These are phyloP conservation scores for Sinocyclocheilus maitianheensis DNA, from an alignment of 2,113 vertebrate genomes.

Conservation along the genomic window DNA sequence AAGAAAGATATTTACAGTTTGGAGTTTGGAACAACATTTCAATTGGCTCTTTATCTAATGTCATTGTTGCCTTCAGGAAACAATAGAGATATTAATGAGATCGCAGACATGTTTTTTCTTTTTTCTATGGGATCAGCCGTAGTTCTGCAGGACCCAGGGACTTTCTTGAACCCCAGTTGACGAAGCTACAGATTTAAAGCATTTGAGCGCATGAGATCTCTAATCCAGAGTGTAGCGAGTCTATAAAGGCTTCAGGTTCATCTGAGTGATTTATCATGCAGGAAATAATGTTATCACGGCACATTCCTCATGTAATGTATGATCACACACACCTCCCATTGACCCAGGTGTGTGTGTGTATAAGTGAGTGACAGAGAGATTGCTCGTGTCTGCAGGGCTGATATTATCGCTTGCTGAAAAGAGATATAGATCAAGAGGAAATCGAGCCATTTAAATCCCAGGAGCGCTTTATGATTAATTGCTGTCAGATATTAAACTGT, in stretches of 20 bases:
- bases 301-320: slow-evolving; percentile 35
- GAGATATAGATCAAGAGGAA: slow-evolving; percentile 40
- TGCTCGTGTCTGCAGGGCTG: slow-evolving; percentile 34
- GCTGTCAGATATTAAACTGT: slow-evolving; percentile 24
- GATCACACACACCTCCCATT: slow-evolving; percentile 32
- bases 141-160: not conserved
- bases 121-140: too few relatives aligned
- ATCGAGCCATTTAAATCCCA: slow-evolving; percentile 39
- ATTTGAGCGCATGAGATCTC: slow-evolving; percentile 6
- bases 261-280: slow-evolving; percentile 37
- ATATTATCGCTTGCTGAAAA: slow-evolving; percentile 30
- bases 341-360: slow-evolving; percentile 23
- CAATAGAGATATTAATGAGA: not conserved
- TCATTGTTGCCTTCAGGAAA: not conserved
- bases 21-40: not conserved
- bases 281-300: slow-evolving; percentile 36
- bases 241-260: slow-evolving; percentile 26
- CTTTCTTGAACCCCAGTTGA: not conserved
- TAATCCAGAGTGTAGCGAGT: slow-evolving; percentile 14
- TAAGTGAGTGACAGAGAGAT: slow-evolving; percentile 17
- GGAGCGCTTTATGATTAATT: slow-evolving; percentile 35
- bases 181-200: slow-evolving; percentile 5
- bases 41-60: not conserved
- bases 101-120: too few relatives aligned
- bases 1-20: not conserved